A percentile compares a stretch with the other conserved stretches of the same genome.
Conservation (phyloP, 2,888 invertebrate genomes). For the Melieria omissa region DNA sequence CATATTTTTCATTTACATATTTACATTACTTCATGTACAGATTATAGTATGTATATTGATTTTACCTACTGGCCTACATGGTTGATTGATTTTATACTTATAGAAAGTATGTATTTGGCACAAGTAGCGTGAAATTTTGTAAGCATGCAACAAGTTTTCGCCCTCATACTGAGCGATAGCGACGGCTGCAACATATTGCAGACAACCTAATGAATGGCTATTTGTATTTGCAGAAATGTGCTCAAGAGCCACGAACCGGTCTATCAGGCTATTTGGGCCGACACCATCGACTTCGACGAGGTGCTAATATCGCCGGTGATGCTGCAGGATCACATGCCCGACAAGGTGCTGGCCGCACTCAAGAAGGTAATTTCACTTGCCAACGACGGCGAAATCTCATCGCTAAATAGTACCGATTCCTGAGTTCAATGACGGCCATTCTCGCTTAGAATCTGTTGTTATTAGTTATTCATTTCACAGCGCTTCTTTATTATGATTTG, state of each 20-base stretch:
- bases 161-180: no score
- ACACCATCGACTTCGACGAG: slow-evolving; percentile 85
- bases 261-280: slow-evolving; percentile 88
- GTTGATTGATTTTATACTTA: no score
- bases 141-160: no score
- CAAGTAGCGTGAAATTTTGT: no score
- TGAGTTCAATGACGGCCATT: slow-evolving; percentile 13
- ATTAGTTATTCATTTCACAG: not conserved
- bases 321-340: slow-evolving; percentile 93
- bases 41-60: no score
- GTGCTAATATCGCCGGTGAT: slow-evolving; percentile 89
- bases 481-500: slow-evolving; percentile 35
- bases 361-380: slow-evolving; percentile 77
- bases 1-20: no score
- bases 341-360: slow-evolving; percentile 83
- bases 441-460: slow-evolving; percentile 20
- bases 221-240: slow-evolving; percentile 71
- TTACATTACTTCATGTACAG: no score
- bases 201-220: no score
- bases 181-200: no score
- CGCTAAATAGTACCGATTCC: slow-evolving; percentile 16
- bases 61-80: no score
- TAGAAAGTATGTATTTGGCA: no score
- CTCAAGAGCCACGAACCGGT: slow-evolving; percentile 80
- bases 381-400: slow-evolving; percentile 51